Conservation (phyloP, 1,140 invertebrate genomes). For the Pseudomyrmex gracilis region DNA sequence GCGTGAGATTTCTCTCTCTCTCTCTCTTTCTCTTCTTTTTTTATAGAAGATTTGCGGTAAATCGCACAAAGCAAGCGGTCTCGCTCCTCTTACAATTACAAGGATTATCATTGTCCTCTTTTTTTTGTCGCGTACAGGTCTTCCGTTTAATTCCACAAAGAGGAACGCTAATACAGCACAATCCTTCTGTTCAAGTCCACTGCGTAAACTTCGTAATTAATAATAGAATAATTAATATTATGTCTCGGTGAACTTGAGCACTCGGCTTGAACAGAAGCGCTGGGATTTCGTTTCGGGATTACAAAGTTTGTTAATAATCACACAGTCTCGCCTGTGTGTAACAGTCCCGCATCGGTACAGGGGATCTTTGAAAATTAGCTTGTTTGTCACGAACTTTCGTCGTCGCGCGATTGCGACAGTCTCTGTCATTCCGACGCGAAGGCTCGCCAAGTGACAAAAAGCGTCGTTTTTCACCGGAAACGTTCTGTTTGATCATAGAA, state of each 20-base stretch:
- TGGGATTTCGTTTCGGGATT: slow-evolving; percentile 29
- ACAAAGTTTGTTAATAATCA: slow-evolving; percentile 57
- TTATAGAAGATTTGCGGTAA: slow-evolving; percentile 3
- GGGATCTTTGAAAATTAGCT: slow-evolving; percentile 41
- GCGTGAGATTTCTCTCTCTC: neutral
- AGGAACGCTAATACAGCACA: neutral
- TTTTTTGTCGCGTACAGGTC: slow-evolving; percentile 5
- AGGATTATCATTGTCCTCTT: slow-evolving; percentile 22
- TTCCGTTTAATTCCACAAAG: slow-evolving; percentile 39
- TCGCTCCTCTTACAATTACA: slow-evolving; percentile 12
- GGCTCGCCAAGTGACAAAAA: neutral
- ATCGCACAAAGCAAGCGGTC: slow-evolving; percentile 33
- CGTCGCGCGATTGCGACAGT: no score
- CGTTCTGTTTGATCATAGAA: neutral
- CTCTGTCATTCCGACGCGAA: neutral
- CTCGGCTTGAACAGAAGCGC: neutral
- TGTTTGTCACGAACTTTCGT: slow-evolving; percentile 45
- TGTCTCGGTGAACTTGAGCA: neutral
- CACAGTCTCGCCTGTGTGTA: neutral
- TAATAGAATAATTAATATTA: slow-evolving; percentile 49
- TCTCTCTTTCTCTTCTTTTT: neutral
- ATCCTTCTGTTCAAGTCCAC: slow-evolving; percentile 12
- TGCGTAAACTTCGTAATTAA: slow-evolving; percentile 56
- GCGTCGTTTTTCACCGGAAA: neutral
- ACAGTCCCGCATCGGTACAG: slow-evolving; percentile 12